These are phyloP conservation scores for Diaphora mendica DNA, from an alignment of 2,888 invertebrate genomes.

Conservation along the genomic window DNA sequence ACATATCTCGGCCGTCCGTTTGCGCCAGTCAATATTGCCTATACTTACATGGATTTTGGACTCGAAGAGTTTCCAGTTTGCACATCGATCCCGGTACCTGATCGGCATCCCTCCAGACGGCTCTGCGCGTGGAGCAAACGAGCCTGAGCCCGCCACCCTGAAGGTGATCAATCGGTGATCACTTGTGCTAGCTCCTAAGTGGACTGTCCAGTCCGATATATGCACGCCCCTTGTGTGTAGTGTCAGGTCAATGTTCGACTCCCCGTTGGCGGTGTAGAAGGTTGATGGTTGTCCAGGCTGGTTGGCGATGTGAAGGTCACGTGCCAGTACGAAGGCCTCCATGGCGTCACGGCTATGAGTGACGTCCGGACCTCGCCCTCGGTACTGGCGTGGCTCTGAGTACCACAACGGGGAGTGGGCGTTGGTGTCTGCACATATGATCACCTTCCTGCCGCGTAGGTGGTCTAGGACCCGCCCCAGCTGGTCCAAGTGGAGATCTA, in stretches of 20 bases:
- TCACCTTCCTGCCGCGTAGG: constrained; percentile 5
- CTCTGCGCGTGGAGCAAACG: too few species aligned
- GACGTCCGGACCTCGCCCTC: too few species aligned
- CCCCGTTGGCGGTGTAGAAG: constrained; percentile 26
- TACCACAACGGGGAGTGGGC: constrained; percentile 53
- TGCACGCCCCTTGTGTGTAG: constrained; percentile 24
- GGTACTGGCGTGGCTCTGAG: constrained; percentile 9
- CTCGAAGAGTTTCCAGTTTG: neutral
- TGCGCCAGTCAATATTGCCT: neutral
- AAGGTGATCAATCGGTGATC: constrained; percentile 44
- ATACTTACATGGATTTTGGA: neutral
- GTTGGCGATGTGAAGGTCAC: neutral
- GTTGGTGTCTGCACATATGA: constrained; percentile 45
- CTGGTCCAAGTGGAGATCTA: constrained; percentile 21
- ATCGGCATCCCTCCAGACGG: neutral
- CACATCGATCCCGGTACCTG: neutral
- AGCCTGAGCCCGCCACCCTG: neutral
- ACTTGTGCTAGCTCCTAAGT: constrained; percentile 27
- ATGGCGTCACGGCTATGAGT: too few species aligned
- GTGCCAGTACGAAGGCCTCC: neutral
- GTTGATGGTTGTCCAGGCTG: constrained; percentile 14
- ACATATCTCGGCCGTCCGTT: neutral
- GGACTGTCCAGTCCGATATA: constrained; percentile 26
- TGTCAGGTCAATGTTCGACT: constrained; percentile 48
- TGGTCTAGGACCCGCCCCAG: constrained; percentile 28